Conservation (phyloP, 2,888 invertebrate genomes). For the Prenolepis imparis region DNA sequence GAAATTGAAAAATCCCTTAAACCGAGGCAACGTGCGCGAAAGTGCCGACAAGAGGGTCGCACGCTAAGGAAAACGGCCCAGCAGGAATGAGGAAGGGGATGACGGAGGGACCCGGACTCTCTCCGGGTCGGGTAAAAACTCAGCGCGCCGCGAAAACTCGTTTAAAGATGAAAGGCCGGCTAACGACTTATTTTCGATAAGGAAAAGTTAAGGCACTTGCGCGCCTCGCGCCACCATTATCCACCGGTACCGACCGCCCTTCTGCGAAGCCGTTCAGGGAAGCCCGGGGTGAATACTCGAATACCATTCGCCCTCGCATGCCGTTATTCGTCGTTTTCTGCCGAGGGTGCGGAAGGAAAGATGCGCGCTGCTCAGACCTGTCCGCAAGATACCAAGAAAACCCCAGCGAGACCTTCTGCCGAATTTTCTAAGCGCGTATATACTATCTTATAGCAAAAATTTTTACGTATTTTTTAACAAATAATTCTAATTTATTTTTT, state of each 20-base stretch:
- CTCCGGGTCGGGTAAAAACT: conserved; percentile 76
- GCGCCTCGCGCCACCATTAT: conserved; percentile 73
- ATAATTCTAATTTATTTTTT: background rate
- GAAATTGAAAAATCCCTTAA: conserved; percentile 86
- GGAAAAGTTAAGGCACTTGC: conserved; percentile 85
- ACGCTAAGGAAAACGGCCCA: conserved; percentile 39
- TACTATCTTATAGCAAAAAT: background rate
- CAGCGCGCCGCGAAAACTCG: conserved; percentile 85
- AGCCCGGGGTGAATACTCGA: conserved; percentile 69
- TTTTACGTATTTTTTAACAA: background rate
- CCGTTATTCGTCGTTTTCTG: conserved; percentile 50
- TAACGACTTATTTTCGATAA: conserved; percentile 87
- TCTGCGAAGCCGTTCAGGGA: conserved; percentile 52
- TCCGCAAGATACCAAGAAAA: background rate
- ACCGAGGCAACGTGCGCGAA: conserved; percentile 81
- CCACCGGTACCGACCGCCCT: conserved; percentile 60
- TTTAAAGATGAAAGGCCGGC: conserved; percentile 86
- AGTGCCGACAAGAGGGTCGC: conserved; percentile 65
- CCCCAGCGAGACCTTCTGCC: background rate
- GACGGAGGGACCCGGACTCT: conserved; percentile 14
- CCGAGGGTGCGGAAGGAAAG: conserved; percentile 43
- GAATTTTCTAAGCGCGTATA: background rate
- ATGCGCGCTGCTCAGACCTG: conserved; percentile 43
- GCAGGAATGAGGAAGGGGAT: conserved; percentile 49
- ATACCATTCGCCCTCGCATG: conserved; percentile 62